Percentiles rank a stretch among this genome's conserved stretches.
Evolutionary conservation across 2,113 vertebrate genomes (phyloP).

Genomic region (Rafetus swinhoei): DNA sequence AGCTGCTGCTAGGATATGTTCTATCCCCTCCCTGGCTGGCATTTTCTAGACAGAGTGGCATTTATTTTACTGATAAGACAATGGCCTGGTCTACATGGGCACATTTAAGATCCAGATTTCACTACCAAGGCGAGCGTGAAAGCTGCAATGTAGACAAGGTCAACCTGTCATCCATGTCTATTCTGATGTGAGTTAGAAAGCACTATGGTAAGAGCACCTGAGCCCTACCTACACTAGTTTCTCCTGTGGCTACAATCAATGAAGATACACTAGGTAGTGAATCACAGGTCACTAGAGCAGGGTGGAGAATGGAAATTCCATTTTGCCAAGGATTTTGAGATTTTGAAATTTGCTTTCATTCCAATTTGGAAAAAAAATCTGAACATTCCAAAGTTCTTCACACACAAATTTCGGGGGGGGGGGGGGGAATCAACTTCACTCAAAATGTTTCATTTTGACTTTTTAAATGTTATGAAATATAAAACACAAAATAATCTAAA

Average conservation of each 20-base stretch:
- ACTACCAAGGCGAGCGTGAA: background rate
- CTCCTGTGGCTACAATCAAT: background rate
- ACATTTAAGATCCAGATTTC: background rate
- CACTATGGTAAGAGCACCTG: background rate
- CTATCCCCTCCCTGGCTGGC: background rate
- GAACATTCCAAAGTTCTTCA: background rate
- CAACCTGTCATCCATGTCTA: background rate
- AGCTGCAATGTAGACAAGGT: background rate
- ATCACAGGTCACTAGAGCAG: background rate
- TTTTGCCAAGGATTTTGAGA: background rate
- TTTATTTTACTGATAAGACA: background rate
- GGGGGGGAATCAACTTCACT: background rate
- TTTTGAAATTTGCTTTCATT: conserved; percentile 16
- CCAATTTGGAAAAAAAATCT: background rate
- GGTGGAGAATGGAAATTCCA: background rate
- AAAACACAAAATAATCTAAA: background rate
- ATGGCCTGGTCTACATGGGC: background rate
- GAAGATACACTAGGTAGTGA: background rate
- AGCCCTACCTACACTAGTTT: background rate
- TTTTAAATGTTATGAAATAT: background rate
- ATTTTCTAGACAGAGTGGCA: background rate
- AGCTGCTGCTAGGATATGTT: background rate
- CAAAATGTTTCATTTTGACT: background rate
- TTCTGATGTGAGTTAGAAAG: background rate
- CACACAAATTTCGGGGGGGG: background rate